Conservation (phyloP, 2,113 vertebrate genomes). For the Nothocercus nigrocapillus region DNA sequence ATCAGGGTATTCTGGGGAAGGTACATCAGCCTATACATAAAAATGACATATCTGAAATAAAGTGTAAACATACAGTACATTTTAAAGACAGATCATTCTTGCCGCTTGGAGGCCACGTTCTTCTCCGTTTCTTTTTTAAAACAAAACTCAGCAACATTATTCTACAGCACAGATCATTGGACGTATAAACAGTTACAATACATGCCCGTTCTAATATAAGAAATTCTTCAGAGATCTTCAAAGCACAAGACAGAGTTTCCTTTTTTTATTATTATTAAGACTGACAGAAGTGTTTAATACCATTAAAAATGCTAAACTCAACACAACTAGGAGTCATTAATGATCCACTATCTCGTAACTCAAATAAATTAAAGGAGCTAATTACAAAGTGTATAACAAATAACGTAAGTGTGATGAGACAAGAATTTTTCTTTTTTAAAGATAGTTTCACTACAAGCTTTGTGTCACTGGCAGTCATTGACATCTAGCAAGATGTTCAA, state of each 20-base stretch:
- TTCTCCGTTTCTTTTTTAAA: conserved; percentile 63
- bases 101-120: conserved; percentile 72
- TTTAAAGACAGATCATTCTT: conserved; percentile 77
- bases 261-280: conserved; percentile 77
- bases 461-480: conserved; percentile 78
- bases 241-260: conserved; percentile 81
- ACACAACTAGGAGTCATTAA: conserved; percentile 79
- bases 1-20: conserved; percentile 64
- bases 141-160: conserved; percentile 73
- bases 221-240: conserved; percentile 82
- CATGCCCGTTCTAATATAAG: conserved; percentile 80
- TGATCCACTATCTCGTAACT: conserved; percentile 79
- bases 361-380: conserved; percentile 82
- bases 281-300: conserved; percentile 80
- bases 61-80: conserved; percentile 83
- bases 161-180: conserved; percentile 80
- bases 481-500: conserved; percentile 78
- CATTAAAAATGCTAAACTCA: conserved; percentile 78
- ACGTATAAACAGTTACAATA: conserved; percentile 82
- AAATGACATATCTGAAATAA: conserved; percentile 75
- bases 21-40: conserved; percentile 69
- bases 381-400: conserved; percentile 80
- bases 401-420: conserved; percentile 75
- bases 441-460: conserved; percentile 77
- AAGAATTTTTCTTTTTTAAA: conserved; percentile 34